Conservation (phyloP, 2,113 vertebrate genomes). For the Acanthochromis polyacanthus region DNA sequence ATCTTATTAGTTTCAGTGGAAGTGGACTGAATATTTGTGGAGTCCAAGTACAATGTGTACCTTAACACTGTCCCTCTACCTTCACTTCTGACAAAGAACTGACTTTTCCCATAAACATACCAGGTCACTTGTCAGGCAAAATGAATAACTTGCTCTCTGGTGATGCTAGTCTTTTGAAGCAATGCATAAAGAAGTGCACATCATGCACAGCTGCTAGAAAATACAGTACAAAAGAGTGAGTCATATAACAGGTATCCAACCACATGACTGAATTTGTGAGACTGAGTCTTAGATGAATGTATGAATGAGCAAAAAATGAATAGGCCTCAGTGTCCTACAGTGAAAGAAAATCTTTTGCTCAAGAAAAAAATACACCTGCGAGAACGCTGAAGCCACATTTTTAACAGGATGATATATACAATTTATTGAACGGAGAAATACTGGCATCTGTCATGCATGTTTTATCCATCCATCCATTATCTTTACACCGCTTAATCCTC, state of each 20-base stretch:
- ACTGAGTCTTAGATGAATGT: not conserved
- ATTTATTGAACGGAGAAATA: not conserved
- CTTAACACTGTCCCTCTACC: no score
- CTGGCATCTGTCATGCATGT: conserved; percentile 5
- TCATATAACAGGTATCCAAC: not conserved
- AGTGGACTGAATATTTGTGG: not conserved
- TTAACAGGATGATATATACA: not conserved
- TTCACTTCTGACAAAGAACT: no score
- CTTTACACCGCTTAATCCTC: no score
- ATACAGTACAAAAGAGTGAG: not conserved
- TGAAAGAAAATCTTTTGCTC: not conserved
- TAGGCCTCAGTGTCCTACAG: not conserved
- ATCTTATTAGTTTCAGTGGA: not conserved
- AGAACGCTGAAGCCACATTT: not conserved
- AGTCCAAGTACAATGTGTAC: no score
- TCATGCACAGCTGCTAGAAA: no score
- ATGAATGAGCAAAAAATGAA: not conserved
- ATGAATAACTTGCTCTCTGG: no score
- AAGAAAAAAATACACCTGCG: not conserved
- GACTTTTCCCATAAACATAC: no score
- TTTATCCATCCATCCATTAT: no score
- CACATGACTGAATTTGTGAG: not conserved
- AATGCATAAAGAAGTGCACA: no score
- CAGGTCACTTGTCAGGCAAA: no score
- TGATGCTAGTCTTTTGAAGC: no score